Base-by-base conservation (phyloP, 2,888 invertebrate species). In the Allygus modestus region DNA sequence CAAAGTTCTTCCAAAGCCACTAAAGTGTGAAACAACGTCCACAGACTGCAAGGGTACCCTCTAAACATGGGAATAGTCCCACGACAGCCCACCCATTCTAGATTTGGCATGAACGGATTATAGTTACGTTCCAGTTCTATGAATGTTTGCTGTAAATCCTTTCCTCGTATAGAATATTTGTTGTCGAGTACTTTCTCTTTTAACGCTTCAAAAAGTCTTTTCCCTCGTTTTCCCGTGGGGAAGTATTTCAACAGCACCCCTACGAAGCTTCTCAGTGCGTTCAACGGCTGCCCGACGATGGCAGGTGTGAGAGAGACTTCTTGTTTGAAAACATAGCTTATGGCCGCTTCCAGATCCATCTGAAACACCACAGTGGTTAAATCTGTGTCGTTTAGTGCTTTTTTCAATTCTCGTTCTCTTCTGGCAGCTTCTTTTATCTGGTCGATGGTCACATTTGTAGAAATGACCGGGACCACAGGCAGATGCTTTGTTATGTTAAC, bases 401-500 rank as follows among this genome's bases (percentile, higher is more conserved):
- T 1, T 41, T 73, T 65, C 17, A 65, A 31, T 28, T 15, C 26
- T 1, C 5, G 7, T 15, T 65, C 65, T 20, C 65, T 65, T 31
- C 28, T 65, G 15, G 28, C 41, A 1, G 43, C 43, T 73, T 73
- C 73, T 17, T 65, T 65, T 15, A 65, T 65, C 12, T 65, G 7
- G n/a, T 65, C 31, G 0, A 65, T 28, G 4, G 65, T 28, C 1
- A 65, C 65, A 17, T 87, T 94, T 91, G 90, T 99, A 99, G 0
- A 97, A 99, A 90, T 95, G 94, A 90, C 99, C 99, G 90, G 99
- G 99, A 31, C 15, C 17, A 15, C 17, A 31, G 65, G 65, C n/a
- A 65, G n/a, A 31, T 88, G 87, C 82, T 81, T 73, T 23, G 87
- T 86, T 1, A 87, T 84, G 17, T 46, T 43, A 9, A 87, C 84